These are phyloP conservation scores for Sinonovacula constricta DNA, from an alignment of 1,140 invertebrate species.

Conservation along the genomic window DNA sequence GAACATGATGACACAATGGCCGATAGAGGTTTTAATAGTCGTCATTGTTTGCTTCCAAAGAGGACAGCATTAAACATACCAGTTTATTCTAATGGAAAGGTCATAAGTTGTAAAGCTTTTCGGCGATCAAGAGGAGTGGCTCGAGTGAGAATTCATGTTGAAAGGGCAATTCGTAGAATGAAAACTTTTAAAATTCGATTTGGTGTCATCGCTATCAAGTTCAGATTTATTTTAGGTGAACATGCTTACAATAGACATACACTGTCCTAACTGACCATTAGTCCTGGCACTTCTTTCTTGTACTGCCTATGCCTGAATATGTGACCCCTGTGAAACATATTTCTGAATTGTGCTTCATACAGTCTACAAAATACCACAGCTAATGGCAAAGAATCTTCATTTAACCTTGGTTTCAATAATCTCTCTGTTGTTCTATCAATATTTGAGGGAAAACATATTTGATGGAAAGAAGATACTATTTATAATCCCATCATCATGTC, in stretches of 20 bases:
- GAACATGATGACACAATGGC: slow-evolving; percentile 46
- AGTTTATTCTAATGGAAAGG: slow-evolving; percentile 15
- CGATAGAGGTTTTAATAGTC: slow-evolving; percentile 34
- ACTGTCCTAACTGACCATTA: background rate
- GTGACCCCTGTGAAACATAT: slow-evolving; percentile 22
- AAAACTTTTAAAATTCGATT: slow-evolving; percentile 26
- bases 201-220: too few species aligned
- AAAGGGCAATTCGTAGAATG: slow-evolving; percentile 23
- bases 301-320: slow-evolving; percentile 26
- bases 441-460: background rate
- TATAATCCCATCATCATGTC: background rate
- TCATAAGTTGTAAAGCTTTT: slow-evolving; percentile 10
- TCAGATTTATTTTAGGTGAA: slow-evolving; percentile 11
- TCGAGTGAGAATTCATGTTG: slow-evolving; percentile 4
- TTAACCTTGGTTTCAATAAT: slow-evolving; percentile 5
- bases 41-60: slow-evolving; percentile 13
- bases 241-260: background rate
- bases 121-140: slow-evolving; percentile 14
- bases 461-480: slow-evolving; percentile 4
- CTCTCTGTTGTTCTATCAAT: background rate
- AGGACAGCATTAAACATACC: slow-evolving; percentile 17
- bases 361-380: slow-evolving; percentile 8
- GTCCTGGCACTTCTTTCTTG: slow-evolving; percentile 1
- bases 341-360: slow-evolving; percentile 8
- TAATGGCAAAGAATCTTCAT: slow-evolving; percentile 10